Base-by-base conservation (phyloP, 2,113 vertebrate species). In the Marmota flaviventris region DNA sequence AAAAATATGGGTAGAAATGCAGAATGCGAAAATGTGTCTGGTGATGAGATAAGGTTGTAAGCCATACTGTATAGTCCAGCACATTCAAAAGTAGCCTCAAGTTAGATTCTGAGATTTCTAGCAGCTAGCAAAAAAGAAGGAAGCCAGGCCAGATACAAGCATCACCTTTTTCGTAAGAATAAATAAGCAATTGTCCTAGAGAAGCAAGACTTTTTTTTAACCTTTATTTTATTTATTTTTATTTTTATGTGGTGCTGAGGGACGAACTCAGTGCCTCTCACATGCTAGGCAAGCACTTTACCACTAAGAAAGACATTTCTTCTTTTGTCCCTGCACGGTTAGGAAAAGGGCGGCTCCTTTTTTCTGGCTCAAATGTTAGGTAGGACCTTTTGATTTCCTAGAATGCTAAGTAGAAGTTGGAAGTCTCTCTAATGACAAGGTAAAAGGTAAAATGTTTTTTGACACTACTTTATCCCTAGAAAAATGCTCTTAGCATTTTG, bases 81-180 rank as follows among this genome's bases (percentile, higher is more conserved):
- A 94, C 75, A 42, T 89, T 93, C 61, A 92, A 84, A 92, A 89
- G 37, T 70, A 61, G 89, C 37, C 16, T 86, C 56, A 17, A 0
- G 69, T 84, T 97, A 93, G 20, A 12, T 77, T 76, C 34, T 89
- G 65, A 92, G 91, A 77, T 91, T 72, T 95, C 77, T 77, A 63
- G n/a, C 34, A 85, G 77, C 32, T 34, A 63, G 32, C 39, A 70
- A 18, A 90, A 53, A 86, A 39, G 45, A 93, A 75, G 48, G 84
- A 92, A 93, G 75, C 2, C 4, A 92, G 39, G 67, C 86, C 69
- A 29, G 25, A 92, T 89, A 85, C 29, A 82, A 79, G n/a, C 27
- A 89, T 79, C 27, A 78, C 34, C 13, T 53, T 92, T 85, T 90
- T 82, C 25, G 25, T n/a, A 77, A 51, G 20, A 72, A 58, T 72